Base-by-base conservation (phyloP, 2,888 invertebrate genomes). In the Zygaena filipendulae region DNA sequence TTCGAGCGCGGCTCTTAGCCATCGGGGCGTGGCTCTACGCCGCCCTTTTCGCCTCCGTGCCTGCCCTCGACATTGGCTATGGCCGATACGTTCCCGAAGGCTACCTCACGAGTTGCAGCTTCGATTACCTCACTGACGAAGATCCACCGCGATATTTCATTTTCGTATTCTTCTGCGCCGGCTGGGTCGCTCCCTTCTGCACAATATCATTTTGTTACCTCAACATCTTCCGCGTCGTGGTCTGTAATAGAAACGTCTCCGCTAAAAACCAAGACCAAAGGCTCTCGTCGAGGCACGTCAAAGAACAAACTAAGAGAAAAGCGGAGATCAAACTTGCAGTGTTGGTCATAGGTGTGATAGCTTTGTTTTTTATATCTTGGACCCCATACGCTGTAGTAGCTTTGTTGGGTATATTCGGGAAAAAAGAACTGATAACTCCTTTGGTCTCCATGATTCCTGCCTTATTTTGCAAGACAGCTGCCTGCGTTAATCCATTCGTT, bases 61-160 rank as follows among this genome's bases (percentile, higher is more conserved):
- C 92, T 0, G 83, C 89, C 1, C 54, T 86, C 13, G 81, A 87
- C 46, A 77, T 90, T 22, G 90, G 90, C 5, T 82, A 90, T 42
- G 88, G 88, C 11, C 81, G 79, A 18, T 94, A 92, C 67, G 88
- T 91, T 9, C 91, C 92, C 4, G 93, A 93, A 59, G 92, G 91
- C 2, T 91, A 85, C 52, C 81, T 92, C 33, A 92, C 91, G 11
- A 89, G 90, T 46, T 94, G 93, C 66, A 90, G 92, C 49, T 93
- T 91, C 55, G 92, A 93, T 61, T 94, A 93, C 51, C 80, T 93
- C 25, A 85, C 89, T 1, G 82, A 84, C n/a, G 83, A 85, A 29
- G 48, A 63, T 1, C 53, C 59, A 1, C 85, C 84, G 1, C 83
- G 84, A 26, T 80, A 83, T 33, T 93, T 90, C 53, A 90, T 92